Conservation (phyloP, 2,113 vertebrate genomes). For the Regulus satrapa region DNA sequence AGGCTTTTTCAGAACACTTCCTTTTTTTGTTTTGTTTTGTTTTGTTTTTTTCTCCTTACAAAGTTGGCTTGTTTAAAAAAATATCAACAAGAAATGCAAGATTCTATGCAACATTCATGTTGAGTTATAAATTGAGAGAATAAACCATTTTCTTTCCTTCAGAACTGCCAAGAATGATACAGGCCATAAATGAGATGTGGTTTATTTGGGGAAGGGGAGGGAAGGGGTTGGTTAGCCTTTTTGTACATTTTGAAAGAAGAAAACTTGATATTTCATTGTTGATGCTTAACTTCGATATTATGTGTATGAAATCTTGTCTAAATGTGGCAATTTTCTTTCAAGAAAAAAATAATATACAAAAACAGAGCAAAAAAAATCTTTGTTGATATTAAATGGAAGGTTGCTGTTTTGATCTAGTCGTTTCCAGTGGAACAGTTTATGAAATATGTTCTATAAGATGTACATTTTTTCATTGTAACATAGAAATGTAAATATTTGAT, state of each 20-base stretch:
- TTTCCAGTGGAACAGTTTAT: constrained; percentile 79
- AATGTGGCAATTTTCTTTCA: constrained; percentile 68
- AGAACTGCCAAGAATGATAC: constrained; percentile 75
- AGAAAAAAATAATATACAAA: constrained; percentile 29
- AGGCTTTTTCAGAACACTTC: constrained; percentile 62
- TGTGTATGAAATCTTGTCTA: constrained; percentile 67
- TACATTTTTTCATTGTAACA: constrained; percentile 93
- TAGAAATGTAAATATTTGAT: constrained; percentile 93
- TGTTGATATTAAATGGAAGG: constrained; percentile 72
- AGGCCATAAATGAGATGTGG: constrained; percentile 74
- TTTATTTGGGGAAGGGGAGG: constrained; percentile 62
- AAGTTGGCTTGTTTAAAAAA: constrained; percentile 60
- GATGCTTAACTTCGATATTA: constrained; percentile 79
- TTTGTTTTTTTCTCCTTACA: constrained; percentile 26
- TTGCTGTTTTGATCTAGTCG: constrained; percentile 76
- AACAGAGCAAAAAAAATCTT: constrained; percentile 48
- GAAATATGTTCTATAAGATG: constrained; percentile 86
- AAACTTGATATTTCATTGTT: constrained; percentile 65
- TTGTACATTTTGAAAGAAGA: constrained; percentile 67
- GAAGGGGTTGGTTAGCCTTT: constrained; percentile 51
- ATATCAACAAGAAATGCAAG: constrained; percentile 39
- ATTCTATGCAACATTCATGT: constrained; percentile 89
- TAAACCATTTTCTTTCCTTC: constrained; percentile 69
- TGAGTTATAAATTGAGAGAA: constrained; percentile 76
- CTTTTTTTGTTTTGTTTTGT: not conserved